phyloP scores from a whole-genome alignment of 1,140 invertebrate species.

The Neodiprion fabricii region DNA sequence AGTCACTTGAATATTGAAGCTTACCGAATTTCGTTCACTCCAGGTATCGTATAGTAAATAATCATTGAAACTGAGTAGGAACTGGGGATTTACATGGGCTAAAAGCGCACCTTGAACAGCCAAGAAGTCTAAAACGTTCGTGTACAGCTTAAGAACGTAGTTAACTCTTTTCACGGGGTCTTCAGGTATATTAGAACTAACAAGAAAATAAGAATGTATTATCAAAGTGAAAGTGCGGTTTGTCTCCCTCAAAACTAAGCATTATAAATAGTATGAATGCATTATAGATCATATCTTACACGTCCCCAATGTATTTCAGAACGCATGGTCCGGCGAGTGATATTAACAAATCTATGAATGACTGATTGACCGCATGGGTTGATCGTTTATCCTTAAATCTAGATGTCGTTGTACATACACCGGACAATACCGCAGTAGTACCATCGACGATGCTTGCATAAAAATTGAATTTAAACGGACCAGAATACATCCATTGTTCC shows the following conservation, averaged over 20 bases:
- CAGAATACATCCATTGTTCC: slow-evolving; percentile 40
- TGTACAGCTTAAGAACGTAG: slow-evolving; percentile 34
- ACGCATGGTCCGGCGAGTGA: slow-evolving; percentile 23
- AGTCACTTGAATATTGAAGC: no score
- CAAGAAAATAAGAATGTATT: neutral
- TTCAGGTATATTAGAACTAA: slow-evolving; percentile 19
- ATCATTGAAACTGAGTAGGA: slow-evolving; percentile 46
- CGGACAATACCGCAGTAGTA: slow-evolving; percentile 28
- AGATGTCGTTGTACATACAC: slow-evolving; percentile 12
- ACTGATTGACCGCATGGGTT: neutral
- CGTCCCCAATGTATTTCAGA: slow-evolving; percentile 21
- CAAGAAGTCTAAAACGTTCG: slow-evolving; percentile 42
- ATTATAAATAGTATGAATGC: neutral
- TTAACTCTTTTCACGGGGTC: slow-evolving; percentile 28
- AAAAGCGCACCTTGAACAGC: slow-evolving; percentile 40
- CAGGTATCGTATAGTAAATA: slow-evolving; percentile 30
- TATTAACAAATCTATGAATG: slow-evolving; percentile 30
- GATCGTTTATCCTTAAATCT: slow-evolving; percentile 19
- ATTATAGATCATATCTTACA: slow-evolving; percentile 22
- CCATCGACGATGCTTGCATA: slow-evolving; percentile 34
- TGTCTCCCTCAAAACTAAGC: no score
- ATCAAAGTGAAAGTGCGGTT: no score
- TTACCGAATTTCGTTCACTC: neutral
- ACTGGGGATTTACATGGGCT: slow-evolving; percentile 41
- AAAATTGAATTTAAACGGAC: slow-evolving; percentile 27